Evolutionary conservation across 1,140 invertebrate species (phyloP).

Genomic region (Drosophila teissieri): DNA sequence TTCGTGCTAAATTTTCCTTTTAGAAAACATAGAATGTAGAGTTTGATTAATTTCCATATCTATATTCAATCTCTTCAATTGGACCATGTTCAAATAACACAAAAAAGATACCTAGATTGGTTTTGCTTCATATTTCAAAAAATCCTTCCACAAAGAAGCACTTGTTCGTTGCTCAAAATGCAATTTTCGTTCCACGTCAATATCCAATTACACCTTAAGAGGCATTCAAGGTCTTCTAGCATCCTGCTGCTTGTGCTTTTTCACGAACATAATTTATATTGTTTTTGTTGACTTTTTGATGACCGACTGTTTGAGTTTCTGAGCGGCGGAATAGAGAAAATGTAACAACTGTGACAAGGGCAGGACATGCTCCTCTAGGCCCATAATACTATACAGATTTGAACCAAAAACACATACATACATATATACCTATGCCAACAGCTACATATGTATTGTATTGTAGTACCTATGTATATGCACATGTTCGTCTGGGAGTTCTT

Average conservation of each 20-base stretch:
- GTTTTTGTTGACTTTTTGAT: conserved; percentile 50
- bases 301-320: conserved; percentile 5
- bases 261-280: conserved; percentile 37
- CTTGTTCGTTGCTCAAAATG: too few species aligned
- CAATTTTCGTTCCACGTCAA: conserved; percentile 1
- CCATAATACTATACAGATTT: conserved; percentile 27
- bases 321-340: conserved; percentile 31
- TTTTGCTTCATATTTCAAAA: too few species aligned
- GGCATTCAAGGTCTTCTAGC: conserved; percentile 12
- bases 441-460: conserved; percentile 23
- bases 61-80: too few species aligned
- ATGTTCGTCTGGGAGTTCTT: conserved; percentile 20
- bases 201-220: conserved; percentile 7
- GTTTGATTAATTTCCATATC: too few species aligned
- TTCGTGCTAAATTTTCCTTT: too few species aligned
- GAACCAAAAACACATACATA: neutral
- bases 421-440: conserved; percentile 4
- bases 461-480: conserved; percentile 13
- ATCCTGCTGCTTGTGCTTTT: conserved; percentile 15
- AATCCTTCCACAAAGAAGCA: too few species aligned
- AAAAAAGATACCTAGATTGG: too few species aligned
- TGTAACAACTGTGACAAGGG: conserved; percentile 35
- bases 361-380: conserved; percentile 33
- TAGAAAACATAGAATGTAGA: too few species aligned
- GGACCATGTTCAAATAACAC: too few species aligned